Percentiles rank a stretch among this genome's conserved stretches.
phyloP scores from a whole-genome alignment of 2,113 vertebrate genomes.

The Zosterops japonicus region DNA sequence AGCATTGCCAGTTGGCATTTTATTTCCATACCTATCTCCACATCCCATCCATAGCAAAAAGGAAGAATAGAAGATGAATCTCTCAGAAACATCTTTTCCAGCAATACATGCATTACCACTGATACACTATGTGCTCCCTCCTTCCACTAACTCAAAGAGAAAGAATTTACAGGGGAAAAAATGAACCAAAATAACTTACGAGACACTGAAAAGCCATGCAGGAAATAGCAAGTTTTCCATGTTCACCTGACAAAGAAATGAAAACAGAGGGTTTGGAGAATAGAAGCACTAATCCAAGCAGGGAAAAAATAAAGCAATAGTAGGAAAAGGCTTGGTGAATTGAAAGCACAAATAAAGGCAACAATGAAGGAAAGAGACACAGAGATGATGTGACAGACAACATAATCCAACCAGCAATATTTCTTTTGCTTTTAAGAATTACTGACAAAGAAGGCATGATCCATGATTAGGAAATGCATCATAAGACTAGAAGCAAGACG shows the following conservation, averaged over 20 bases:
- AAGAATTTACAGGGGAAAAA: neutral
- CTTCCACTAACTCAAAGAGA: neutral
- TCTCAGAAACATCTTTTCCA: neutral
- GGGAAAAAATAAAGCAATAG: neutral
- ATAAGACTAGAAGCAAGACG: neutral
- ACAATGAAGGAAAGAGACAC: neutral
- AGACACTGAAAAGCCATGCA: neutral
- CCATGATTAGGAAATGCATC: neutral
- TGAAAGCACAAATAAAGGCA: neutral
- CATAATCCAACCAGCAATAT: neutral
- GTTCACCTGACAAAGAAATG: neutral
- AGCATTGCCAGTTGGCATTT: neutral
- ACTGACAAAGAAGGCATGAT: neutral
- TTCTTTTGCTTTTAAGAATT: neutral
- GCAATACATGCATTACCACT: neutral
- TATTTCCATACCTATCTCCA: neutral
- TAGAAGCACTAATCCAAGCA: neutral
- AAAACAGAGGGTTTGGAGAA: neutral
- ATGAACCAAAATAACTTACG: neutral
- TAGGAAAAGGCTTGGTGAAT: neutral
- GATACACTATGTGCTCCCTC: neutral
- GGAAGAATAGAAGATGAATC: neutral
- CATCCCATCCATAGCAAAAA: neutral
- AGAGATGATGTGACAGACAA: neutral
- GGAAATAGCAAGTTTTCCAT: neutral